phyloP scores from a whole-genome alignment of 2,113 vertebrate species.

The Cryptotis parvus region DNA sequence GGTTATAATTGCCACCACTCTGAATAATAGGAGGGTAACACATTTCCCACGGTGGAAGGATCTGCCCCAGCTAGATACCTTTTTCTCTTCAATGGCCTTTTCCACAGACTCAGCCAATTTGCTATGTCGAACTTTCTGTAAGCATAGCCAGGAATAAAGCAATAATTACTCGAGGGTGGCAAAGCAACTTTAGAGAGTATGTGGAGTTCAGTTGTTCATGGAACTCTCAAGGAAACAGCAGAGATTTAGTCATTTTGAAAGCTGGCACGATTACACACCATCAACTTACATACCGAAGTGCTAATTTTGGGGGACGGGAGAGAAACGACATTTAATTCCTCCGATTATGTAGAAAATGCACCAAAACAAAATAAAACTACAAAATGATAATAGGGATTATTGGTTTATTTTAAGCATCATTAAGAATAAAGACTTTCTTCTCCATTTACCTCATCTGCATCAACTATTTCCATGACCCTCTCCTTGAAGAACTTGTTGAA shows the following conservation, averaged over 20 bases:
- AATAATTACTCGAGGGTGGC: constrained; percentile 7
- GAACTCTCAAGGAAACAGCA: constrained; percentile 28
- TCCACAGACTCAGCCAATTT: constrained; percentile 96
- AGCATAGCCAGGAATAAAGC: constrained; percentile 58
- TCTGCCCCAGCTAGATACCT: constrained; percentile 93
- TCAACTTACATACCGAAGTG: not conserved
- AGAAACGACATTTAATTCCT: not conserved
- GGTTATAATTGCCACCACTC: constrained; percentile 96
- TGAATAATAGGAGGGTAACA: constrained; percentile 98
- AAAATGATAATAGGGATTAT: not conserved
- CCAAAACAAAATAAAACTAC: too few relatives aligned
- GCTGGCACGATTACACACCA: not conserved
- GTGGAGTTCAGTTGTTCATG: not conserved
- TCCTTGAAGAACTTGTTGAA: constrained; percentile 98
- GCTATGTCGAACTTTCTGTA: constrained; percentile 96
- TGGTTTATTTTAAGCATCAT: not conserved
- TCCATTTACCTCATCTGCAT: constrained; percentile 93
- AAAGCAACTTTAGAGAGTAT: constrained; percentile 2
- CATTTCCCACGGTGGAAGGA: constrained; percentile 97
- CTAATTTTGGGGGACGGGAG: not conserved
- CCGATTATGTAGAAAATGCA: not conserved
- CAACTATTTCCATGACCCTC: constrained; percentile 97
- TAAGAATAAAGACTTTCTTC: not conserved
- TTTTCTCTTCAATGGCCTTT: constrained; percentile 97
- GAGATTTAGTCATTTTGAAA: constrained; percentile 47